Evolutionary conservation across 2,888 invertebrate genomes (phyloP), one percentile per base, ranked within the genome.

Genomic region (Scaptomyza reducta): DNA sequence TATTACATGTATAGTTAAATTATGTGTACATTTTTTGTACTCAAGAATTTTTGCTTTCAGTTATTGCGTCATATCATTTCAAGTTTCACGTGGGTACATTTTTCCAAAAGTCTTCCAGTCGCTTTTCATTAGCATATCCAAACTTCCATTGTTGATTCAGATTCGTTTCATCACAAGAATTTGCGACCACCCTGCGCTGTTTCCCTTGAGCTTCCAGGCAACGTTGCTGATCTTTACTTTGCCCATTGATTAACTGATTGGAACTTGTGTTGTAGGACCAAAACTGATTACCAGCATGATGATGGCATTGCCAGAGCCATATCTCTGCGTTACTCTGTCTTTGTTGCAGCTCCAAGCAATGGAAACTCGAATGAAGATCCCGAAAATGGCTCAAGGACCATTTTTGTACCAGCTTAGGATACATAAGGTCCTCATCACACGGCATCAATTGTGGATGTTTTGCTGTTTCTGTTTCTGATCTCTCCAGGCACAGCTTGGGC

Each of bases 231-330:
- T 6, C 18, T 5, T 13, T 33, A 13, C 14, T 27, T 41, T 57
- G 71, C 0, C 87, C 84, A 16, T 89, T 78, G 13, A 89, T 50
- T 5, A 90, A 29, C 67, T 87, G 83, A n/a, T 83, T 75, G 5
- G 78, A 92, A 79, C 95, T 95, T 70, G 93, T 85, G 74, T 96
- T 94, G 88, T 97, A 98, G 79, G 94, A 94, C 96, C 97, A 99
- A 74, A 96, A 93, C 91, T 99, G 98, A 92, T 99, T 99, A 0
- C 98, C 99, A 64, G 96, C 95, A 89, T 96, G 95, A 0, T 97
- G 95, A 89, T 99, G 98, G 80, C 99, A 99, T n/a, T 94, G 94
- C 93, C 95, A 98, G 44, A 98, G 91, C 13, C 94, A 93, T 2
- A 98, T 93, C 0, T 96, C 95, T 0, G 97, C 95, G 77, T 94